Base-by-base conservation (phyloP, 1,140 invertebrate species). In the Zaprionus taronus region DNA sequence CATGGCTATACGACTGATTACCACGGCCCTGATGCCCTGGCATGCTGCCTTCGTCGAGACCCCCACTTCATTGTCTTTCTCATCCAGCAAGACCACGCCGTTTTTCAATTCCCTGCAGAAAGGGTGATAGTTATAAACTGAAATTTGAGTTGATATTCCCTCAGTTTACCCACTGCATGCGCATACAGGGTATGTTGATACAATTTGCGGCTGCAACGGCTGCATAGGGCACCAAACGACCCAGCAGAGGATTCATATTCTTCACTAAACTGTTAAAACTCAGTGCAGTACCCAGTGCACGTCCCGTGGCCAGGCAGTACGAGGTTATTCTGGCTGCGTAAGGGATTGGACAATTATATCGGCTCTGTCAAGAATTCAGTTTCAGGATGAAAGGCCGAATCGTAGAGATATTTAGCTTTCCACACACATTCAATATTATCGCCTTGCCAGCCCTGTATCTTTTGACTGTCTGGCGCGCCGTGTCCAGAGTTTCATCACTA, bases 131-230 rank as follows among this genome's bases (percentile, higher is more conserved):
- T 20, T 31, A n/a, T 17, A 38, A 31, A 22, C 15, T 4, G 26
- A n/a, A 1, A 24, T 6, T 28, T 72, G 76, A 24, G 1, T 51
- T 11, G 41, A 2, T 20, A 22, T 9, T 31, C 3, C 9, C 11
- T 9, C 5, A 7, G 36, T 77, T 38, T 72, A 94, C 94, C 6
- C 94, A 98, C 97, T 95, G 95, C 91, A 95, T 95, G 81, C 98
- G 94, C 97, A 99, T 98, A 91, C 98, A 94, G 5, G 97, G 98
- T 81, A 98, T 98, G 91, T 99, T 98, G 63, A 98, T 97, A 90
- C 96, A 97, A 93, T 98, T 98, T 20, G 98, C 97, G 41, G 97
- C 96, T 44, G 97, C 96, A 2, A 98, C 97, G 1, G 97, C 97
- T 1, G 95, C 96, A 84, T 98, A 96, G 0, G 98, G 98, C 24